Conservation (phyloP, 2,797 vertebrate species). For the Nyctibius grandis region DNA sequence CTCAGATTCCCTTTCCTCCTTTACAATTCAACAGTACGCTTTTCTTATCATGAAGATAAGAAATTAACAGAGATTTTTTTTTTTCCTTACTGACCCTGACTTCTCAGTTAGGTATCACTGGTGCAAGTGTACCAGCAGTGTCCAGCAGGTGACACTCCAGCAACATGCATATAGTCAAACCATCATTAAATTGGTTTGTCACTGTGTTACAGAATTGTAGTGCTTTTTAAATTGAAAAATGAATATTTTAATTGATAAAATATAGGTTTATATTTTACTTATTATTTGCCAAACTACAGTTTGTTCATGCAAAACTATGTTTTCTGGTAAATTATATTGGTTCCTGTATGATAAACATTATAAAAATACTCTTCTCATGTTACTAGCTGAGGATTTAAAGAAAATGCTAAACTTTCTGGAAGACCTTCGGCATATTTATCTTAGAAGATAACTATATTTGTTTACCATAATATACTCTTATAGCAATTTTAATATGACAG, state of each 20-base stretch:
- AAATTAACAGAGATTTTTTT: accelerated
- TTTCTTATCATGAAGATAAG: accelerated
- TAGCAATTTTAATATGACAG: neutral
- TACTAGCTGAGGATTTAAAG: neutral
- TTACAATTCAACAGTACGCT: neutral
- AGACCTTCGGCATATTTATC: neutral
- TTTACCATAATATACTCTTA: neutral
- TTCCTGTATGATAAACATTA: neutral
- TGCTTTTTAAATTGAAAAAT: accelerated
- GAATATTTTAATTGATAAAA: accelerated
- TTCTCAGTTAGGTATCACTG: accelerated
- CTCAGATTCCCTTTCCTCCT: accelerated
- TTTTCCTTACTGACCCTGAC: neutral
- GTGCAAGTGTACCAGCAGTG: neutral
- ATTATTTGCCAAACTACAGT: neutral
- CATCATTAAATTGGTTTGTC: accelerated
- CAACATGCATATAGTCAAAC: neutral
- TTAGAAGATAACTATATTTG: neutral
- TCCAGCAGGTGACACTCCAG: neutral
- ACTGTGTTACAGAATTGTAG: accelerated
- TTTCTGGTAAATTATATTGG: neutral
- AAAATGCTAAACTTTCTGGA: neutral
- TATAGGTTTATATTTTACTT: accelerated
- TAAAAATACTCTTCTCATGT: neutral
- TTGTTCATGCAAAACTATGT: neutral